Percentiles rank a stretch among this genome's conserved stretches.
These are phyloP conservation scores for Macropis europaea DNA, from an alignment of 2,888 invertebrate genomes.

Conservation along the genomic window DNA sequence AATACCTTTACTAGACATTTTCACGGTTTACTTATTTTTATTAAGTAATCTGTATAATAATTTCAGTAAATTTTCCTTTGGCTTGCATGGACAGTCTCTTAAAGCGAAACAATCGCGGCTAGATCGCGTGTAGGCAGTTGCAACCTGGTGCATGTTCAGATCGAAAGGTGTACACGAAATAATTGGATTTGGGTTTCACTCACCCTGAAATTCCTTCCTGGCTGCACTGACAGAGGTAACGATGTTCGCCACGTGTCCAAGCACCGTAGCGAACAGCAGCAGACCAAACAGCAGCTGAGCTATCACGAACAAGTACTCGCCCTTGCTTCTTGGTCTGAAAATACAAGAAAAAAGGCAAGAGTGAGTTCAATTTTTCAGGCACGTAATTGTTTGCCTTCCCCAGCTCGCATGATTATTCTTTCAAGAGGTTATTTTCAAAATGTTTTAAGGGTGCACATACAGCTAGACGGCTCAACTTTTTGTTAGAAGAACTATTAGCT, in stretches of 20 bases:
- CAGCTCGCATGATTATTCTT: too few relatives aligned
- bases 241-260: slow-evolving; percentile 99
- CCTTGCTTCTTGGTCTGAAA: slow-evolving; percentile 91
- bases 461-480: too few relatives aligned
- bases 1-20: too few relatives aligned
- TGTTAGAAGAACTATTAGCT: too few relatives aligned
- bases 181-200: slow-evolving; percentile 72
- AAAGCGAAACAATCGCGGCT: slow-evolving; percentile 6
- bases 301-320: slow-evolving; percentile 97
- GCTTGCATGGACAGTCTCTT: not conserved
- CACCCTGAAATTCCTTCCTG: slow-evolving; percentile 99
- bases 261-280: slow-evolving; percentile 96
- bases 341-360: not conserved
- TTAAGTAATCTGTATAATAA: too few relatives aligned
- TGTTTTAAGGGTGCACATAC: too few relatives aligned
- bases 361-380: too few relatives aligned
- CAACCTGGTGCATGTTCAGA: not conserved
- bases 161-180: slow-evolving; percentile 13
- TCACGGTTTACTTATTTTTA: too few relatives aligned
- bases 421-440: too few relatives aligned
- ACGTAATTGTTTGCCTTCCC: too few relatives aligned
- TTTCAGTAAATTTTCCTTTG: not conserved
- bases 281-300: slow-evolving; percentile 96
- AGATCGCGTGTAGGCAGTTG: too few relatives aligned
- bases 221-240: slow-evolving; percentile 98